A percentile compares a stretch with the other conserved stretches of the same genome.
phyloP scores from a whole-genome alignment of 1,140 invertebrate species.

The Neelides sp. region DNA sequence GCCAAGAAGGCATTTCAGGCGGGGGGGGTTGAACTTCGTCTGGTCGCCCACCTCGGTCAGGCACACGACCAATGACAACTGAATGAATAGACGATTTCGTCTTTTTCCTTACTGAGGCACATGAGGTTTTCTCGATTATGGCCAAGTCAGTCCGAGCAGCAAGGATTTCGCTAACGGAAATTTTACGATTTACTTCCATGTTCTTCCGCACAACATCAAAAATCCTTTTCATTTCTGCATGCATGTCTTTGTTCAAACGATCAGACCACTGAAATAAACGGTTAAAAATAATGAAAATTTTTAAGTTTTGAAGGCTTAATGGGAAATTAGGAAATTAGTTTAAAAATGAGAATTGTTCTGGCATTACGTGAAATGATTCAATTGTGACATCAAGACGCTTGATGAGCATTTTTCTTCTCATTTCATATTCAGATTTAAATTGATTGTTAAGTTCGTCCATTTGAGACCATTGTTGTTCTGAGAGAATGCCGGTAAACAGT shows the following conservation, averaged over 20 bases:
- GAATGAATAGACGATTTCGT: conserved; percentile 68
- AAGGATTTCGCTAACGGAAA: conserved; percentile 58
- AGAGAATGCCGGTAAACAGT: conserved; percentile 57
- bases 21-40: conserved; percentile 78
- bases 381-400: conserved; percentile 86
- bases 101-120: conserved; percentile 59
- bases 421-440: conserved; percentile 52
- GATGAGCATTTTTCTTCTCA: conserved; percentile 72
- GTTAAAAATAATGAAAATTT: conserved; percentile 12
- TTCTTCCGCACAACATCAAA: conserved; percentile 54
- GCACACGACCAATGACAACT: conserved; percentile 71
- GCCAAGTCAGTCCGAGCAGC: conserved; percentile 68
- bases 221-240: conserved; percentile 54
- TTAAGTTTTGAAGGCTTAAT: background rate
- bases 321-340: background rate
- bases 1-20: conserved; percentile 90
- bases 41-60: conserved; percentile 77
- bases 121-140: conserved; percentile 77
- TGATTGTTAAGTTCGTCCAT: conserved; percentile 56
- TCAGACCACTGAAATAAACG: conserved; percentile 63
- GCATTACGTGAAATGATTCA: conserved; percentile 67
- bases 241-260: conserved; percentile 50
- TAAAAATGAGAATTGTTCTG: conserved; percentile 22
- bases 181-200: conserved; percentile 48
- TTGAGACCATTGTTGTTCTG: conserved; percentile 66